These are phyloP conservation scores for Lasioglossum villosulum DNA, from an alignment of 2,888 invertebrate genomes.

Conservation along the genomic window DNA sequence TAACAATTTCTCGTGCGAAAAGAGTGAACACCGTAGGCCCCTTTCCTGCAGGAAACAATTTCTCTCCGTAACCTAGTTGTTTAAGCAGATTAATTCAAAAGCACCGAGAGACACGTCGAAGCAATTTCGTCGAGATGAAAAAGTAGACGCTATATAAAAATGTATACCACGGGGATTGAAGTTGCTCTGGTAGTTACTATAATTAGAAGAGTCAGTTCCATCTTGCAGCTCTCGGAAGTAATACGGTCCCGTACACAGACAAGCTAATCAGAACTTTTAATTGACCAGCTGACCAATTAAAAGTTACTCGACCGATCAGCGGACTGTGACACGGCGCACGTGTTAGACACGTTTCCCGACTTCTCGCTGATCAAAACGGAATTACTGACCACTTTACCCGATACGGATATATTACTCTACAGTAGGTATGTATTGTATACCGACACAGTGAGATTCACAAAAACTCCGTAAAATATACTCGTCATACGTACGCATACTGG, in stretches of 20 bases:
- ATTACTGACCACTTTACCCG: neutral
- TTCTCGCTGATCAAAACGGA: neutral
- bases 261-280: slow-evolving; percentile 10
- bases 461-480: too few relatives aligned
- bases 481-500: too few relatives aligned
- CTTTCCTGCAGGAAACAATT: too few relatives aligned
- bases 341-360: neutral
- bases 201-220: neutral
- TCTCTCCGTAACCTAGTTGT: too few relatives aligned
- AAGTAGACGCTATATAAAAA: neutral
- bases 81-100: neutral
- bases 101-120: neutral
- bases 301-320: slow-evolving; percentile 8
- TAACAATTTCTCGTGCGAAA: too few relatives aligned
- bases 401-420: neutral
- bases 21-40: too few relatives aligned
- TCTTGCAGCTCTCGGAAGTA: neutral
- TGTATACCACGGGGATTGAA: neutral
- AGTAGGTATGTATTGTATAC: too few relatives aligned
- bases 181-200: neutral
- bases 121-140: neutral
- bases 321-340: neutral
- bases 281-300: slow-evolving; percentile 24
- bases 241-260: neutral
- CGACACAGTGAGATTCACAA: neutral